Conservation (phyloP, 2,888 invertebrate genomes). For the Andrena fulva region DNA sequence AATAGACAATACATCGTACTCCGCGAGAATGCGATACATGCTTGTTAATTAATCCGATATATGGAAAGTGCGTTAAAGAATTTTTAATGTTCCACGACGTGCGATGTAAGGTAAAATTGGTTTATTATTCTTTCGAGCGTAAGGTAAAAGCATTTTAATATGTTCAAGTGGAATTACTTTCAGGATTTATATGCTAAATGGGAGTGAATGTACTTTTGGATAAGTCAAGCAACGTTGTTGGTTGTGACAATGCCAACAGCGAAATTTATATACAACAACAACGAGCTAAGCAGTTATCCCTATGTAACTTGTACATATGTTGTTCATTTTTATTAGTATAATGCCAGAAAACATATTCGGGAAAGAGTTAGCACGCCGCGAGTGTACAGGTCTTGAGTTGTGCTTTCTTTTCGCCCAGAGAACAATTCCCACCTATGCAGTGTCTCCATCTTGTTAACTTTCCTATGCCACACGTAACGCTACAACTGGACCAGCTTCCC, state of each 20-base stretch:
- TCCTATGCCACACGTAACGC: slow-evolving; percentile 85
- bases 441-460: slow-evolving; percentile 85
- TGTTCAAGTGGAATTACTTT: slow-evolving; percentile 15
- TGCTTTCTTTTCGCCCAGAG: slow-evolving; percentile 85
- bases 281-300: neutral
- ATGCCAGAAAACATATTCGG: neutral
- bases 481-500: slow-evolving; percentile 85
- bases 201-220: neutral
- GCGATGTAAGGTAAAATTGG: neutral
- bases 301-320: neutral
- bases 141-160: neutral
- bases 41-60: slow-evolving; percentile 15
- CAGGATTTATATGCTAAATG: neutral
- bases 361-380: slow-evolving; percentile 80
- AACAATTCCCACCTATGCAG: slow-evolving; percentile 85
- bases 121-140: neutral
- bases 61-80: neutral
- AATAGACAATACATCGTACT: slow-evolving; percentile 43
- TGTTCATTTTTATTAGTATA: neutral
- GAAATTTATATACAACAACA: neutral
- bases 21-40: neutral
- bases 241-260: neutral
- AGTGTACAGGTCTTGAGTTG: slow-evolving; percentile 85
- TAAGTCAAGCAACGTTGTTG: neutral
- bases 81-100: neutral